Evolutionary conservation across 30 jellyfish, hydroid and myxozoan species (phyloP).

Genomic region (Chironex yamaguchii): DNA sequence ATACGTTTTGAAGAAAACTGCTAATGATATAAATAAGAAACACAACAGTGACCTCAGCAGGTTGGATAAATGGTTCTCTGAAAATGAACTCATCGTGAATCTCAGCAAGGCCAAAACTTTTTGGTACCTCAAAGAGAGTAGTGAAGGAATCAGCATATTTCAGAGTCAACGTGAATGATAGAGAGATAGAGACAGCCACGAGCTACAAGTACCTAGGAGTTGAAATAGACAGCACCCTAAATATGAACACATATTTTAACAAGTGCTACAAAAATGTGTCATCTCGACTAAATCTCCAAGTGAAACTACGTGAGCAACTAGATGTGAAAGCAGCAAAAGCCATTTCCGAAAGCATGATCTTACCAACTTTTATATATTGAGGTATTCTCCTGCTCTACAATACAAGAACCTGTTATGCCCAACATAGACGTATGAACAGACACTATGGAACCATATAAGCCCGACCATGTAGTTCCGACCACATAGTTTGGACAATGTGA

Average conservation of each 20-base stretch:
- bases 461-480: no score
- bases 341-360: no score
- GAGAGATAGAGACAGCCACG: not conserved
- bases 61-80: slow-evolving; percentile 52
- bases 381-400: no score
- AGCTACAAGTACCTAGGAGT: slow-evolving; percentile 11
- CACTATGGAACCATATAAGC: no score
- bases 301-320: no score
- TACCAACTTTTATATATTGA: no score
- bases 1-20: slow-evolving; percentile 53
- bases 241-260: not conserved
- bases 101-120: slow-evolving; percentile 64
- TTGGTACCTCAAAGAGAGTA: slow-evolving; percentile 57
- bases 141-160: slow-evolving; percentile 41
- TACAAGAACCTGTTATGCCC: no score
- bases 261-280: not conserved
- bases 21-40: slow-evolving; percentile 36
- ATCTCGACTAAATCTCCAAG: no score
- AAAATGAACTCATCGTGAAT: slow-evolving; percentile 50
- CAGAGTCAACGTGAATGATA: slow-evolving; percentile 4
- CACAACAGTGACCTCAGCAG: slow-evolving; percentile 62
- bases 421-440: no score
- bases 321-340: no score
- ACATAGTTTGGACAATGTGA: no score
- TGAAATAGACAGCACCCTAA: not conserved